A percentile compares a stretch with the other conserved stretches of the same genome.
Conservation (phyloP, 1,140 invertebrate genomes). For the Melipona quadrifasciata region DNA sequence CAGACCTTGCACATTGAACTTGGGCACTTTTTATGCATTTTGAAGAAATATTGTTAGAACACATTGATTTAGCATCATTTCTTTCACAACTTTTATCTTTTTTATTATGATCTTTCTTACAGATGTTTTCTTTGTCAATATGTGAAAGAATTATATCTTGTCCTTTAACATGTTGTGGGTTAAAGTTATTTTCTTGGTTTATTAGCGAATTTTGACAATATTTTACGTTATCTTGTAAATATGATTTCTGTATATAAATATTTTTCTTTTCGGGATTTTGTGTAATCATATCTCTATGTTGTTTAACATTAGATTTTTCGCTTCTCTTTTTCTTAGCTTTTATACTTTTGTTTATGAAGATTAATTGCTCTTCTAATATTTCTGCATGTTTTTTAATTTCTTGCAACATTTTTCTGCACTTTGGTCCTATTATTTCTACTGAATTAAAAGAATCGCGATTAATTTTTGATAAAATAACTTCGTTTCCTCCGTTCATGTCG, state of each 20-base stretch:
- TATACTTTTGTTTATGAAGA: slow-evolving; percentile 9
- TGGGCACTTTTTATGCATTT: not conserved
- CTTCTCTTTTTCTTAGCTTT: not conserved
- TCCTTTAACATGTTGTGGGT: not conserved
- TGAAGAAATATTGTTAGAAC: no score
- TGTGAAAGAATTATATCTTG: not conserved
- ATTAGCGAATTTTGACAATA: not conserved
- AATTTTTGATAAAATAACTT: not conserved
- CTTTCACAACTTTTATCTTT: not conserved
- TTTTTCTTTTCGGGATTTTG: slow-evolving; percentile 43
- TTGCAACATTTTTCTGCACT: slow-evolving; percentile 27
- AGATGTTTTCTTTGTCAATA: not conserved
- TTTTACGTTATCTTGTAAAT: not conserved
- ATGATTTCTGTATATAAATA: slow-evolving; percentile 22
- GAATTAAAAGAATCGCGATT: no score
- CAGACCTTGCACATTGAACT: not conserved
- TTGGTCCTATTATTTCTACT: not conserved
- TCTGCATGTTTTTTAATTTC: slow-evolving; percentile 42
- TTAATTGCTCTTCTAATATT: slow-evolving; percentile 40
- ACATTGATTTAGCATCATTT: not conserved
- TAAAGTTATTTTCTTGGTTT: not conserved
- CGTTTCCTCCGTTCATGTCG: not conserved
- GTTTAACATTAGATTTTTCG: not conserved
- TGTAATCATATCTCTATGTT: slow-evolving; percentile 10
- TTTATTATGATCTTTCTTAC: not conserved